Conservation (phyloP, 1,140 invertebrate species). For the Laupala kohalensis region DNA sequence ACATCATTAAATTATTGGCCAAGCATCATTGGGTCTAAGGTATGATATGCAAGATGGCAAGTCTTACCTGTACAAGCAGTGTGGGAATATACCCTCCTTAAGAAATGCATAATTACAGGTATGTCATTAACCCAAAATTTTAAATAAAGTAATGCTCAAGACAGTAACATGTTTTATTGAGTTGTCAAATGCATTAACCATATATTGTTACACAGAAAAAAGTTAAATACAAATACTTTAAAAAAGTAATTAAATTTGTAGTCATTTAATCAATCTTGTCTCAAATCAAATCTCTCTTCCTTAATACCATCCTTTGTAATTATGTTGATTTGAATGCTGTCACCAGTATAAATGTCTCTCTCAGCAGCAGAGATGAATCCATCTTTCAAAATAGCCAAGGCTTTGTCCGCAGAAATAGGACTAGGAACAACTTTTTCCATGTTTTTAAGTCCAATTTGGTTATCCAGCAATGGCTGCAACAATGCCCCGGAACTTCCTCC, state of each 20-base stretch:
- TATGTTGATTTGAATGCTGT: constrained; percentile 76
- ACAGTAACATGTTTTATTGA: too few species aligned
- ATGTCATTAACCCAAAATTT: too few species aligned
- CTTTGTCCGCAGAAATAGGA: constrained; percentile 61
- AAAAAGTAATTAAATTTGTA: background rate
- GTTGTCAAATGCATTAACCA: too few species aligned
- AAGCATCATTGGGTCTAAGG: background rate
- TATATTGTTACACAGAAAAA: too few species aligned
- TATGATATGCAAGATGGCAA: too few species aligned
- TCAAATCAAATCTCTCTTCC: constrained; percentile 50
- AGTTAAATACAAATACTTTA: too few species aligned
- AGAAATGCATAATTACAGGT: too few species aligned
- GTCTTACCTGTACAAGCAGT: too few species aligned
- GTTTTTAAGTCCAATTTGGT: constrained; percentile 81
- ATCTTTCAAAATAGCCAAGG: constrained; percentile 78
- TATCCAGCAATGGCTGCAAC: constrained; percentile 75
- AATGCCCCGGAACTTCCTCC: constrained; percentile 70
- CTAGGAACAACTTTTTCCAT: constrained; percentile 48
- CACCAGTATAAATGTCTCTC: constrained; percentile 93
- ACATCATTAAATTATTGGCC: background rate
- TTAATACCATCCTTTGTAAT: constrained; percentile 81
- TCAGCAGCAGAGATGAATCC: constrained; percentile 94
- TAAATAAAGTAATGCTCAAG: too few species aligned
- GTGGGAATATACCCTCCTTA: too few species aligned
- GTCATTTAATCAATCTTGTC: constrained; percentile 58